Evolutionary conservation across 2,113 vertebrate genomes (phyloP).

Genomic region (Sylvia atricapilla): DNA sequence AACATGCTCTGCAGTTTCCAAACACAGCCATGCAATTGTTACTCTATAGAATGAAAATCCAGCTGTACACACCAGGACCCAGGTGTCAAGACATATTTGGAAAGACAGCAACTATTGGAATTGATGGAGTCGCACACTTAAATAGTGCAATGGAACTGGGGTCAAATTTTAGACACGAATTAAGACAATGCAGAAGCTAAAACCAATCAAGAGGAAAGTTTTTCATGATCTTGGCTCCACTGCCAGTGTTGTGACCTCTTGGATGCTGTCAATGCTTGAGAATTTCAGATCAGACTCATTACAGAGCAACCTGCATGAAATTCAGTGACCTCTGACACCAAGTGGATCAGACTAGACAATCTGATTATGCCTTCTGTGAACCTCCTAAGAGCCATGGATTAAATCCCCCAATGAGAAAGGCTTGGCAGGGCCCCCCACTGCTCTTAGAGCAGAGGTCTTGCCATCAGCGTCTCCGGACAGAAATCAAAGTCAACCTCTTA

Average conservation of each 20-base stretch:
- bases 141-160: background rate
- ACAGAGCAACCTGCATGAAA: slow-evolving; percentile 1
- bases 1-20: background rate
- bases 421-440: background rate
- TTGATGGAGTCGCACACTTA: background rate
- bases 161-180: background rate
- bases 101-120: background rate
- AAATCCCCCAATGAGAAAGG: background rate
- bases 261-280: background rate
- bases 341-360: slow-evolving; percentile 30
- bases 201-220: slow-evolving; percentile 21
- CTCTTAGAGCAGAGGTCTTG: background rate
- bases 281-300: slow-evolving; percentile 33
- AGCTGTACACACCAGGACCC: background rate
- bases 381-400: background rate
- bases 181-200: background rate
- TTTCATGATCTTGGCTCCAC: background rate
- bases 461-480: background rate
- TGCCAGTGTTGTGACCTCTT: background rate
- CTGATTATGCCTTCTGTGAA: slow-evolving; percentile 22
- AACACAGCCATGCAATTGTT: background rate
- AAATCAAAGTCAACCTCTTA: background rate
- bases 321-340: slow-evolving; percentile 36
- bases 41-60: background rate
- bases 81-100: background rate